Conservation (phyloP, 2,797 vertebrate genomes). For the Falco biarmicus region DNA sequence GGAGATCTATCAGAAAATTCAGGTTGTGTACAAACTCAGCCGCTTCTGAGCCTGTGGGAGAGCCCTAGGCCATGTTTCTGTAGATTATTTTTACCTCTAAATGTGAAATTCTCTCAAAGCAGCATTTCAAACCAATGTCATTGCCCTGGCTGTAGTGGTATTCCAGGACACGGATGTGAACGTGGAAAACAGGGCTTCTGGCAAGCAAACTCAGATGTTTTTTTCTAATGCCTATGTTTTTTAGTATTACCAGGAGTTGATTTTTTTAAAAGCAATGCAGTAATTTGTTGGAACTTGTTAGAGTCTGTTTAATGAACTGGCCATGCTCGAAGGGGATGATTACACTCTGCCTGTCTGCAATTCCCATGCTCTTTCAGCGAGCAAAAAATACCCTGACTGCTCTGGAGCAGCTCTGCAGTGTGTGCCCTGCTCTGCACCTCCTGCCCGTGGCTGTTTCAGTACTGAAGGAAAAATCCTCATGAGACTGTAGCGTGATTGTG, state of each 20-base stretch:
- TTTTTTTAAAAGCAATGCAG: background rate
- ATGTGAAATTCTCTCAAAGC: background rate
- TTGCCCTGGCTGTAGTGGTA: background rate
- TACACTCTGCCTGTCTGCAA: fast-evolving
- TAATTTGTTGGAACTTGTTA: background rate
- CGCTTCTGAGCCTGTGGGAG: background rate
- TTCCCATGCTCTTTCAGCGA: background rate
- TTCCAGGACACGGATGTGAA: background rate
- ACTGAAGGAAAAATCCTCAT: fast-evolving
- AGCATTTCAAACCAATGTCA: background rate
- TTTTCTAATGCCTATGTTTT: background rate
- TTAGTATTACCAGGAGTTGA: background rate
- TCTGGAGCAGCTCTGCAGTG: fast-evolving
- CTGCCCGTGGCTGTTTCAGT: background rate
- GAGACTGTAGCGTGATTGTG: background rate
- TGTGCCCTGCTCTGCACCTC: fast-evolving
- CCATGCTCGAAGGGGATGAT: background rate
- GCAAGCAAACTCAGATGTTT: background rate
- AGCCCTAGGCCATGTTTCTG: background rate
- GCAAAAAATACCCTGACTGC: background rate
- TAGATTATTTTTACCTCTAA: constrained; percentile 9
- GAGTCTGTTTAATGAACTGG: background rate
- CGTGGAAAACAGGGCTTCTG: background rate
- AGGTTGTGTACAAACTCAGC: background rate
- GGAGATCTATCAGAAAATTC: background rate